A percentile compares a stretch with the other conserved stretches of the same genome.
Conservation (phyloP, 1,140 invertebrate species). For the Oscheius sp. region DNA sequence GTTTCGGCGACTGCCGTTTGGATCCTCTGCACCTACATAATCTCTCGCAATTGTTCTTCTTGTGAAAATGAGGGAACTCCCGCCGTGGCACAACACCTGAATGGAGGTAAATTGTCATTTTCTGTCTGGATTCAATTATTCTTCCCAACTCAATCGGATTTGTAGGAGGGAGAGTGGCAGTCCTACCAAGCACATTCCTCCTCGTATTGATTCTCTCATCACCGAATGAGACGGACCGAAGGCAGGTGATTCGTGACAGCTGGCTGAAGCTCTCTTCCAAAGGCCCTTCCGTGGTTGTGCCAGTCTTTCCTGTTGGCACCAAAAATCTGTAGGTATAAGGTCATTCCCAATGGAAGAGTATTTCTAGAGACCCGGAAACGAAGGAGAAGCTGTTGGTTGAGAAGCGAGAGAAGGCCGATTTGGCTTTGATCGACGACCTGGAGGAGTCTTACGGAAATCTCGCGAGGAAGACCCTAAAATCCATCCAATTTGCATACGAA, state of each 20-base stretch:
- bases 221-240: slow-evolving; percentile 38
- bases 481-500: slow-evolving; percentile 40
- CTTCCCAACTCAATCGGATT: neutral
- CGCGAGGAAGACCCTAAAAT: slow-evolving; percentile 48
- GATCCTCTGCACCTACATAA: too few relatives aligned
- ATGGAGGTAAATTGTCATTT: too few relatives aligned
- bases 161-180: too few relatives aligned
- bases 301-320: slow-evolving; percentile 49
- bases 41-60: too few relatives aligned
- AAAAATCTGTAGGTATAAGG: slow-evolving; percentile 25
- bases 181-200: too few relatives aligned
- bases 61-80: too few relatives aligned
- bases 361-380: neutral
- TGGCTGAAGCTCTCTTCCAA: slow-evolving; percentile 55
- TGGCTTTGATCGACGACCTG: slow-evolving; percentile 47
- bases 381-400: slow-evolving; percentile 36
- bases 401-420: slow-evolving; percentile 39
- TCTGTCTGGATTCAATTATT: neutral
- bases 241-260: slow-evolving; percentile 52
- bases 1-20: too few relatives aligned
- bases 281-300: slow-evolving; percentile 32
- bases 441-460: slow-evolving; percentile 49
- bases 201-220: slow-evolving; percentile 54
- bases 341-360: neutral
- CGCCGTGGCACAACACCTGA: too few relatives aligned